These are phyloP conservation scores for Leucoraja erinaceus DNA, from an alignment of 2,113 vertebrate species.

Conservation along the genomic window DNA sequence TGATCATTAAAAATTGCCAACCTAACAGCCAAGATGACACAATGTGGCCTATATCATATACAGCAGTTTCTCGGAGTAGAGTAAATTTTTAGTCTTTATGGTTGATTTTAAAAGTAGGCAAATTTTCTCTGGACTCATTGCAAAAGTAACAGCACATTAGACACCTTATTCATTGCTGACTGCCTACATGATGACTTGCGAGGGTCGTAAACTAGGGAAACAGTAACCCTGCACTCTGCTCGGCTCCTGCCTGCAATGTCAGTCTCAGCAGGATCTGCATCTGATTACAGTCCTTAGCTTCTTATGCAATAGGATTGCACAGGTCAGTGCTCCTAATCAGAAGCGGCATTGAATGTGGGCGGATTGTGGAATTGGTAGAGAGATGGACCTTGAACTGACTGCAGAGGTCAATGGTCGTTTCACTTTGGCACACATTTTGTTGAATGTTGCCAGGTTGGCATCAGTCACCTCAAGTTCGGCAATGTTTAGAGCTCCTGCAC, in stretches of 20 bases:
- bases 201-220: not conserved
- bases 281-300: not conserved
- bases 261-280: not conserved
- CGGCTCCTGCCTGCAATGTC: not conserved
- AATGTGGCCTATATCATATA: not conserved
- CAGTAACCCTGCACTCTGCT: constrained; percentile 13
- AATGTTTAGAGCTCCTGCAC: too few species aligned
- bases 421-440: not conserved
- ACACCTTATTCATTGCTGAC: not conserved
- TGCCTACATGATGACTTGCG: not conserved
- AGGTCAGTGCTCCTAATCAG: not conserved
- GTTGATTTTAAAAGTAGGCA: not conserved
- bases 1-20: not conserved
- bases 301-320: not conserved
- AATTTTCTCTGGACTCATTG: not conserved
- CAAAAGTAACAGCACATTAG: not conserved
- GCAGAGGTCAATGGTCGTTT: not conserved
- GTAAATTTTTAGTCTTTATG: not conserved
- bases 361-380: not conserved
- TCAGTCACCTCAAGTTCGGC: too few species aligned
- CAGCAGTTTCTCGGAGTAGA: not conserved
- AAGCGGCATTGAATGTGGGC: not conserved
- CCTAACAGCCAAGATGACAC: not conserved
- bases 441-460: too few species aligned
- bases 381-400: not conserved